Evolutionary conservation across 2,113 vertebrate genomes (phyloP).

Genomic region (Mus musculus): DNA sequence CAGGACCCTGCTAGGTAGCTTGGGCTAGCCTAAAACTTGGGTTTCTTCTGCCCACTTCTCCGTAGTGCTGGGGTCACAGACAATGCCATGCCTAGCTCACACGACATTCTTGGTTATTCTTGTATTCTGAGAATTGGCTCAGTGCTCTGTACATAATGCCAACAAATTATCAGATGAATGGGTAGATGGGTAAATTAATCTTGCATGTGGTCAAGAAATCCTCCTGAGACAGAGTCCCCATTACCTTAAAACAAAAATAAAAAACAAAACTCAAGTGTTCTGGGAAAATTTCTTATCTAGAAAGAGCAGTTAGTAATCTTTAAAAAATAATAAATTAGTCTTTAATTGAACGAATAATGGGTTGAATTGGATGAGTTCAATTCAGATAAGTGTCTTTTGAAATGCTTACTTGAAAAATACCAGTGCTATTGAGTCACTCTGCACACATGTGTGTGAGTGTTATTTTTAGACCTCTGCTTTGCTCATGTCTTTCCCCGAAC

Average conservation of each 20-base stretch:
- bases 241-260: neutral
- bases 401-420: neutral
- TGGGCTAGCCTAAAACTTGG: neutral
- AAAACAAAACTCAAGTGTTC: neutral
- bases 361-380: neutral
- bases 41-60: neutral
- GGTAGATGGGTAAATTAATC: neutral
- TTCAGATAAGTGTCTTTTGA: neutral
- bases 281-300: neutral
- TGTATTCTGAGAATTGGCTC: neutral
- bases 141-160: neutral
- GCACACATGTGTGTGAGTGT: neutral
- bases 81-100: neutral
- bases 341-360: neutral
- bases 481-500: neutral
- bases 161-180: neutral
- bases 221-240: neutral
- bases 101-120: neutral
- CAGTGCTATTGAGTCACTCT: neutral
- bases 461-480: neutral
- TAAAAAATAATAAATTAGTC: neutral
- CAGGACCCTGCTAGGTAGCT: neutral
- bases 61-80: neutral
- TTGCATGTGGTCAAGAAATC: neutral
- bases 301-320: neutral